phyloP scores from a whole-genome alignment of 2,113 vertebrate genomes.

The Lagopus leucura region DNA sequence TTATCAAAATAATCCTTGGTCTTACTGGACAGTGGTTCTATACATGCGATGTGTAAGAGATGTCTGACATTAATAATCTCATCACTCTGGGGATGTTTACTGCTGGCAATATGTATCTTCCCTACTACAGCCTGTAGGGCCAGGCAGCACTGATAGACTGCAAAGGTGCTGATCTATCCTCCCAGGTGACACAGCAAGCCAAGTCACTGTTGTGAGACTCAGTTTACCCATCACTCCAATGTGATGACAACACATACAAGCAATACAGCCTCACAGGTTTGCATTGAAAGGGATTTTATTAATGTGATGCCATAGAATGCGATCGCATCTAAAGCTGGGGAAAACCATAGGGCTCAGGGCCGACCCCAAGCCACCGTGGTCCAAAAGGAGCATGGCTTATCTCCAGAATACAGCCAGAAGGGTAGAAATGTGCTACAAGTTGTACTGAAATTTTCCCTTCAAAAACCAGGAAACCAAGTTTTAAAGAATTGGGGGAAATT shows the following conservation, averaged over 20 bases:
- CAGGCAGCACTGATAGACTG: not conserved
- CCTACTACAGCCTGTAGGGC: not conserved
- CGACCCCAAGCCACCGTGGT: accelerated
- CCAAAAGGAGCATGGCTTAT: not conserved
- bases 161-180: not conserved
- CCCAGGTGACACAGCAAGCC: not conserved
- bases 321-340: not conserved
- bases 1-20: slow-evolving; percentile 58
- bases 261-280: not conserved
- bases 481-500: not conserved
- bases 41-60: not conserved
- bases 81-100: not conserved
- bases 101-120: not conserved
- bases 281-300: not conserved
- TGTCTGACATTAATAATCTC: not conserved
- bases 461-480: not conserved
- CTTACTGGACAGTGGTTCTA: slow-evolving; percentile 26
- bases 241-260: not conserved
- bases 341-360: not conserved
- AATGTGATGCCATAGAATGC: not conserved
- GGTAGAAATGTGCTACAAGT: not conserved
- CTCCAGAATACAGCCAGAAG: not conserved
- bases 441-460: not conserved
- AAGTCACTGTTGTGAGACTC: not conserved
- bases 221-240: not conserved